A percentile compares a stretch with the other conserved stretches of the same genome.
These are phyloP conservation scores for Marmota monax DNA, from an alignment of 2,113 vertebrate genomes.

Conservation along the genomic window DNA sequence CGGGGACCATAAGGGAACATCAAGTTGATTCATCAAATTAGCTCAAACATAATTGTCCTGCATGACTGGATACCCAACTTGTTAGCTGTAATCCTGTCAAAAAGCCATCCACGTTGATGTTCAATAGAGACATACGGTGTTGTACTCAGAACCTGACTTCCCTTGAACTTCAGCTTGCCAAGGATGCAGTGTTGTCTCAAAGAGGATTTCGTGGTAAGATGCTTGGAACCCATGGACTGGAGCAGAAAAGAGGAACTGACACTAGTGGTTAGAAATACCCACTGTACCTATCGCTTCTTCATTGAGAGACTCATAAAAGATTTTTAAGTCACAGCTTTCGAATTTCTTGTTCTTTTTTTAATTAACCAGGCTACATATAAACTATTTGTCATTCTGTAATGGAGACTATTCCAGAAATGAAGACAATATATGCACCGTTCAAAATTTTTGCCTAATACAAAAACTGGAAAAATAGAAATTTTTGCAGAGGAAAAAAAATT, in stretches of 20 bases:
- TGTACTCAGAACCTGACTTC: constrained; percentile 90
- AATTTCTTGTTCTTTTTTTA: not conserved
- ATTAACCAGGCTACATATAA: rapidly evolving
- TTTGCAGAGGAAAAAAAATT: not conserved
- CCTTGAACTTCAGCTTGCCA: constrained; percentile 89
- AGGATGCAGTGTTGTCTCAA: constrained; percentile 87
- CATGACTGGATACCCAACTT: constrained; percentile 94
- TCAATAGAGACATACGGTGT: constrained; percentile 94
- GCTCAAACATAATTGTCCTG: constrained; percentile 93
- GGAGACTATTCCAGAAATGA: not conserved
- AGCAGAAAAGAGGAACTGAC: constrained; percentile 78
- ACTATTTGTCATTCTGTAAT: not conserved
- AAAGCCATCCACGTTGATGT: constrained; percentile 92
- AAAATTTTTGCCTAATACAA: not conserved
- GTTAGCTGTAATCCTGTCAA: constrained; percentile 95
- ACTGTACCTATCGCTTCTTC: not conserved
- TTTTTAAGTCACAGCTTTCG: not conserved
- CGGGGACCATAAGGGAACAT: constrained; percentile 90
- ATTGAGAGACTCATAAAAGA: not conserved
- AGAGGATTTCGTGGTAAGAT: constrained; percentile 80
- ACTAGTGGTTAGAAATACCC: constrained; percentile 68
- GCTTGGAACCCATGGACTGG: constrained; percentile 62
- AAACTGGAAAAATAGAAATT: not conserved
- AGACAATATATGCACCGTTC: rapidly evolving
- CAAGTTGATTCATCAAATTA: constrained; percentile 99